Evolutionary conservation across 2,888 invertebrate genomes (phyloP).

Genomic region (Macrophya alboannulata): DNA sequence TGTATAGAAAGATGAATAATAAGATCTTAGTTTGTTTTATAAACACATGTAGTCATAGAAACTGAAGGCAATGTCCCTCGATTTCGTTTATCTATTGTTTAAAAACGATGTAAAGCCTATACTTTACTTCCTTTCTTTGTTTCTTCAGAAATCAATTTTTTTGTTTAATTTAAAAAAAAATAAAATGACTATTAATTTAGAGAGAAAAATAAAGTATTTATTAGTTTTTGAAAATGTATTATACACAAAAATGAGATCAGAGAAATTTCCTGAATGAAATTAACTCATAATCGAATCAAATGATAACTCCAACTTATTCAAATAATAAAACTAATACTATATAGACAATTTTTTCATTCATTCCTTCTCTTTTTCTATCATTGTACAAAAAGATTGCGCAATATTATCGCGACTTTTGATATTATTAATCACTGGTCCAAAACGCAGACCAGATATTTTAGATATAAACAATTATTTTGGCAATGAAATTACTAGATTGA

Average conservation of each 20-base stretch:
- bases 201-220: background rate
- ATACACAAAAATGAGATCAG: background rate
- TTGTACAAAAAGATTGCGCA: too few species aligned
- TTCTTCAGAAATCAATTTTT: background rate
- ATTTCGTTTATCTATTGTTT: background rate
- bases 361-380: background rate
- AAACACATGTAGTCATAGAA: constrained; percentile 67
- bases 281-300: background rate
- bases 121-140: background rate
- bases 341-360: background rate
- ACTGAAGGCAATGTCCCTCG: constrained; percentile 57
- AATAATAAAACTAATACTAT: background rate
- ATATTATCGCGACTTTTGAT: too few species aligned
- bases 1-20: background rate
- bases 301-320: background rate
- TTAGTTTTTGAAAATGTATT: background rate
- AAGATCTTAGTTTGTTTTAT: constrained; percentile 39
- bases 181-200: background rate
- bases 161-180: background rate
- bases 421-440: too few species aligned
- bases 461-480: too few species aligned
- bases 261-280: background rate
- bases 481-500: background rate
- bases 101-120: background rate
- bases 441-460: too few species aligned